These are phyloP conservation scores for Fistularia commersonii DNA, from an alignment of 2,797 vertebrate species.

Conservation along the genomic window DNA sequence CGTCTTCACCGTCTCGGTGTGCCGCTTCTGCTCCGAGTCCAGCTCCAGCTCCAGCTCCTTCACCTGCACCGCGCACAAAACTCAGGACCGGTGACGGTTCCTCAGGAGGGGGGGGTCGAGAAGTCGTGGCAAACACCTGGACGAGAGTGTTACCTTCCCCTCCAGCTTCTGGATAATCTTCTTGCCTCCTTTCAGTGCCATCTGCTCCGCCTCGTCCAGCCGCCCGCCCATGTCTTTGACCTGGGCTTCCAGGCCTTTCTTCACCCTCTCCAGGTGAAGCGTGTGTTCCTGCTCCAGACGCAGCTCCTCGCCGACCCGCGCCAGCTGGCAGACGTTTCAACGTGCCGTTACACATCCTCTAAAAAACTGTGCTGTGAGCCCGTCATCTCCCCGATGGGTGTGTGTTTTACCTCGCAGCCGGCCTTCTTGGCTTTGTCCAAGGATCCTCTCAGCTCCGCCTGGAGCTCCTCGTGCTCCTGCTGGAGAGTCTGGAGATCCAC, in stretches of 20 bases:
- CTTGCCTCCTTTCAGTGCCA: constrained; percentile 80
- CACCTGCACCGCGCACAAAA: constrained; percentile 52
- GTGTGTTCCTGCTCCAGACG: constrained; percentile 80
- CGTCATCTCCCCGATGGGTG: neutral
- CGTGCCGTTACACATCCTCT: too few relatives aligned
- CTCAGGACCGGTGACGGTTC: too few relatives aligned
- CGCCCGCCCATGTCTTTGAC: constrained; percentile 74
- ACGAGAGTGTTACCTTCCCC: constrained; percentile 62
- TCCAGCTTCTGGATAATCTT: constrained; percentile 84
- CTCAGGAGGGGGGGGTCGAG: neutral
- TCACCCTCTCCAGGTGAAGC: constrained; percentile 76
- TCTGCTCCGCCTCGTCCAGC: constrained; percentile 81
- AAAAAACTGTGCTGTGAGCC: neutral
- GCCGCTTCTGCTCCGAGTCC: constrained; percentile 79
- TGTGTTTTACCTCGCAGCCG: constrained; percentile 72
- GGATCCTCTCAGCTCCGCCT: constrained; percentile 67
- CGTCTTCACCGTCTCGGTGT: constrained; percentile 77
- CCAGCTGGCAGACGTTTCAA: constrained; percentile 49
- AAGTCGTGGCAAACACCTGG: neutral
- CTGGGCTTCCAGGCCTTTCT: constrained; percentile 79
- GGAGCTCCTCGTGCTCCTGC: constrained; percentile 80
- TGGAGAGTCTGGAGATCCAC: constrained; percentile 77
- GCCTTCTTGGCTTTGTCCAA: constrained; percentile 80
- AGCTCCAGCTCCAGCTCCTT: constrained; percentile 80
- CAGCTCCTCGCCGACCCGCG: constrained; percentile 75